Conservation (phyloP, 2,113 vertebrate species). For the Elachura formosa region DNA sequence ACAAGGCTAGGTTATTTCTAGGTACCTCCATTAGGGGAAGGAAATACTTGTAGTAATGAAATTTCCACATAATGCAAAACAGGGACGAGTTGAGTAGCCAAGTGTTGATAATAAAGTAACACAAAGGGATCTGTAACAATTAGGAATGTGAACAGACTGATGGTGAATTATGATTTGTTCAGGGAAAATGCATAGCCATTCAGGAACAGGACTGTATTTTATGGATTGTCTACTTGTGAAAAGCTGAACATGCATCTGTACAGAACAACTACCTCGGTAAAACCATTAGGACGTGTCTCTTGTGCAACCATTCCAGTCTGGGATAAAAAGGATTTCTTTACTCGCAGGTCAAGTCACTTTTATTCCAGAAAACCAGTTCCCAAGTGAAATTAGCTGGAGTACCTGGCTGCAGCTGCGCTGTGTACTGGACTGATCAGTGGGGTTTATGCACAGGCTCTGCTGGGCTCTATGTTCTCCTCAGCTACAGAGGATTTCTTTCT, state of each 20-base stretch:
- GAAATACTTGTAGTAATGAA: neutral
- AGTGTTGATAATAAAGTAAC: constrained; percentile 12
- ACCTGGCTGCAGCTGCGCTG: neutral
- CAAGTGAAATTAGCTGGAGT: neutral
- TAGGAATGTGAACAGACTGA: neutral
- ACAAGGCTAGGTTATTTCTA: neutral
- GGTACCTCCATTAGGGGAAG: neutral
- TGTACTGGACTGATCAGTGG: neutral
- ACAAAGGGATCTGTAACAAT: neutral
- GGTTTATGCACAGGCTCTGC: neutral
- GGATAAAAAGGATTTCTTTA: neutral
- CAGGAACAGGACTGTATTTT: neutral
- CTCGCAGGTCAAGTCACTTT: neutral
- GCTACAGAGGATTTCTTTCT: neutral
- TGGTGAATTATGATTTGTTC: neutral
- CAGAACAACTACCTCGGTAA: neutral
- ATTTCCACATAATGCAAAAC: neutral
- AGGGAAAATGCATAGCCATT: neutral
- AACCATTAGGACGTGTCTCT: neutral
- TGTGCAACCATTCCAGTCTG: neutral
- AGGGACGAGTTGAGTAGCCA: neutral
- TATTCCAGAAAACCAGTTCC: neutral
- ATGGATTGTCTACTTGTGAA: neutral
- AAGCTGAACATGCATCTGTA: neutral
- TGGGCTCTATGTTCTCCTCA: neutral